Base-by-base conservation (phyloP, 2,888 invertebrate genomes). In the Heliothis peltigera region DNA sequence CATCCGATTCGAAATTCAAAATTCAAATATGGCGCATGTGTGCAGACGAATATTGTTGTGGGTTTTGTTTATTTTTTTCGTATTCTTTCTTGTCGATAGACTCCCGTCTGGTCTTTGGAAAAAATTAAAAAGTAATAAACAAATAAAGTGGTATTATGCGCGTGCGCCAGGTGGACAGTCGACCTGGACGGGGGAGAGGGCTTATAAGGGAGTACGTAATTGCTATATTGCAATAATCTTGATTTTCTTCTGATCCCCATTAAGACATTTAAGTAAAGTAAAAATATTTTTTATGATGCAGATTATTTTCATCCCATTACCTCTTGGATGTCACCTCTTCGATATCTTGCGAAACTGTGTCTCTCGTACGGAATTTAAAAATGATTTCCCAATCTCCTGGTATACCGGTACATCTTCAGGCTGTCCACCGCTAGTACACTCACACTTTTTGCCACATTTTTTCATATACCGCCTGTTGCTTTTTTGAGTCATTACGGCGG, bases 1-100 rank as follows among this genome's bases (percentile, higher is more conserved):
- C 93, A 94, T 94, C 94, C 94, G 92, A 93, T 93, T 92, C 88
- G 88, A 91, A 92, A 91, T 89, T 89, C 85, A 81, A 86, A 86
- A 84, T 90, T 92, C 85, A 92, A 94, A 92, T 90, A 92, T 88
- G 87, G 88, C 87, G 89, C 90, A 92, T 90, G 89, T 88, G 92
- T 89, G 85, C 87, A 83, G 86, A 85, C 87, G 87, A 86, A 89
- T 91, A 88, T 88, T 84, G 85, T 79, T 69, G 77, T 76, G 52
- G 80, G 84, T 84, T 89, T 89, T 87, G 85, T 88, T 86, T 83
- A 64, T 83, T 84, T 88, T 85, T 87, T 64, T 48, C 10, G n/a
- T 64, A 58, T 87, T 81, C 76, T 82, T 84, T 83, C 79, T 83
- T 84, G 83, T 77, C 79, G 80, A 84, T 85, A 86, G 85, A 86